Evolutionary conservation across 1,140 invertebrate genomes (phyloP), one percentile per base, ranked within the genome.

Genomic region (Sinella curviseta): DNA sequence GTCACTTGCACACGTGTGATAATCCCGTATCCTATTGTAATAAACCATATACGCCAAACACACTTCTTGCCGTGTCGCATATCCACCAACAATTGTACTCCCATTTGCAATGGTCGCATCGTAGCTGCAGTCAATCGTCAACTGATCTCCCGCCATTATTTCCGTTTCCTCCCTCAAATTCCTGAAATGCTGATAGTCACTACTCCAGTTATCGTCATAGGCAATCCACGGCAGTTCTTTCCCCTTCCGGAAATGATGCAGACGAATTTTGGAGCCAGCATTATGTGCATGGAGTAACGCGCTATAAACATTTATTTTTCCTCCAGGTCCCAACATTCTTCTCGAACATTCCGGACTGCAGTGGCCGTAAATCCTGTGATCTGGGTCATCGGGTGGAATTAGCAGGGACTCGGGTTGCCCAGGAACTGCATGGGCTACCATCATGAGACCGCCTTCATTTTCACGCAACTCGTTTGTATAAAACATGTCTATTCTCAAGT

Each of bases 171-270:
- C n/a, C 16, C 35, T 34, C 35, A 81, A 48, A 14, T 48, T 88
- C 82, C 91, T 86, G 86, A 91, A 92, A 83, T 92, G 91, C 85
- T 92, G 91, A 88, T 92, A 92, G 85, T 89, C 89, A 20, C 91
- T 89, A 86, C 92, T 90, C 83, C 92, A 90, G 86, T 91, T 92
- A 84, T 89, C 88, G 85, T 92, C 91, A 74, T 89, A 88, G 77
- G 90, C 90, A 82, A 92, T 90, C 39, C 91, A 91, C 48, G 90
- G 87, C 83, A 91, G 85, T 85, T 92, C 91, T 80, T 88, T 87
- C 74, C 87, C 88, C 79, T 87, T 88, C 67, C 91, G 88, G 80
- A 92, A 91, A 84, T 92, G 91, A 73, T 90, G 88, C 74, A 92
- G 84, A 78, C 90, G 87, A 75, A 92, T 89, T 85, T 92, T 91